Conservation (phyloP, 2,797 vertebrate genomes). For the Antrozous pallidus region DNA sequence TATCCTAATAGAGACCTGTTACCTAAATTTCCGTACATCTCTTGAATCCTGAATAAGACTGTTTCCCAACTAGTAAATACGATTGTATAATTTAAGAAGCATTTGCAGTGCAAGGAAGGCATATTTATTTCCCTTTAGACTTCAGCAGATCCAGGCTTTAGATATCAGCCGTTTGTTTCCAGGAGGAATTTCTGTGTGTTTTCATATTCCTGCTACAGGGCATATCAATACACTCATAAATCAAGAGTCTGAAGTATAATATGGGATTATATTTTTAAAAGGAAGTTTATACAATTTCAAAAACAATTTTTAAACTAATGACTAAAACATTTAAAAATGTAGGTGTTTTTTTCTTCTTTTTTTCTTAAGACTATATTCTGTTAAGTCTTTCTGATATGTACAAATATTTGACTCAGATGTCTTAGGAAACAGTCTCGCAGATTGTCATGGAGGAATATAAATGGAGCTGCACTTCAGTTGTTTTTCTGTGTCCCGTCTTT, state of each 20-base stretch:
- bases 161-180: not conserved
- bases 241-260: not conserved
- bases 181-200: not conserved
- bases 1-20: slow-evolving; percentile 55
- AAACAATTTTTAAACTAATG: not conserved
- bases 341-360: not conserved
- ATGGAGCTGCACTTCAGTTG: not conserved
- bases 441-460: not conserved
- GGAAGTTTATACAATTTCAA: not conserved
- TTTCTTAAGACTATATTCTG: not conserved
- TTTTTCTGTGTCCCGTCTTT: not conserved
- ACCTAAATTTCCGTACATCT: slow-evolving; percentile 33
- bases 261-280: not conserved
- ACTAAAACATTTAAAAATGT: not conserved
- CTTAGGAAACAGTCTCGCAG: not conserved
- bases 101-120: not conserved
- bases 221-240: not conserved
- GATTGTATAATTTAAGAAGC: not conserved
- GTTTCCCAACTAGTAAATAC: not conserved
- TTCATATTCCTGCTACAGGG: not conserved
- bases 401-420: not conserved
- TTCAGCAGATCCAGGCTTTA: not conserved
- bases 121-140: not conserved
- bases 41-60: not conserved
- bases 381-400: not conserved